Evolutionary conservation across 2,113 vertebrate species (phyloP).

Genomic region (Phylloscopus trochiloides): DNA sequence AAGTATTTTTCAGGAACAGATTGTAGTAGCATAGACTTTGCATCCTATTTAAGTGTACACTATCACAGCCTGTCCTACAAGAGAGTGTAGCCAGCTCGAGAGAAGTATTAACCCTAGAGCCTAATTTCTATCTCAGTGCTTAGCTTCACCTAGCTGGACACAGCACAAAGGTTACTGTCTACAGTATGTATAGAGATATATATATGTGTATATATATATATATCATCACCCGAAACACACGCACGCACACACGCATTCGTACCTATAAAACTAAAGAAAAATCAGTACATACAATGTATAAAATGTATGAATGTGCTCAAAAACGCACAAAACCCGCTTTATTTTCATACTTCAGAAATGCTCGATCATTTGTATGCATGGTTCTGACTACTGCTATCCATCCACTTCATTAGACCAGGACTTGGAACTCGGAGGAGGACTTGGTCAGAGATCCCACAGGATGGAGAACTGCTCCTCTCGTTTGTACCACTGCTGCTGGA

Average conservation of each 20-base stretch:
- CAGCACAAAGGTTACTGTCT: constrained; percentile 29
- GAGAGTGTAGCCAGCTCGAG: not conserved
- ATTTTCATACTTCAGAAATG: constrained; percentile 68
- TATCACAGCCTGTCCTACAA: not conserved
- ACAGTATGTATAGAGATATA: not conserved
- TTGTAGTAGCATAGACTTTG: not conserved
- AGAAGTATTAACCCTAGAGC: not conserved
- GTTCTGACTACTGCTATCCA: constrained; percentile 31
- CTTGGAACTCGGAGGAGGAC: not conserved
- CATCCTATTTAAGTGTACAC: not conserved
- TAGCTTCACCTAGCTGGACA: not conserved
- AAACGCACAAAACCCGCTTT: constrained; percentile 76
- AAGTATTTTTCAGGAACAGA: not conserved
- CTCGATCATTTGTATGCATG: not conserved
- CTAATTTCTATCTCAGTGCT: constrained; percentile 7
- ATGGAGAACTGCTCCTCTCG: not conserved
- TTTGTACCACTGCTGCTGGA: not conserved
- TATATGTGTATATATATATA: not conserved
- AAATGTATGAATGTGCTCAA: constrained; percentile 76
- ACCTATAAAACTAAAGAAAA: constrained; percentile 65
- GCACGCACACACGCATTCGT: constrained; percentile 2
- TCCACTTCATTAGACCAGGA: not conserved
- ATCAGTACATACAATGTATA: constrained; percentile 74
- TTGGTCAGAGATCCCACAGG: not conserved
- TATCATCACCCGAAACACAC: constrained; percentile 21